phyloP scores from a whole-genome alignment of 2,797 vertebrate genomes.

The Poeciliopsis turneri region DNA sequence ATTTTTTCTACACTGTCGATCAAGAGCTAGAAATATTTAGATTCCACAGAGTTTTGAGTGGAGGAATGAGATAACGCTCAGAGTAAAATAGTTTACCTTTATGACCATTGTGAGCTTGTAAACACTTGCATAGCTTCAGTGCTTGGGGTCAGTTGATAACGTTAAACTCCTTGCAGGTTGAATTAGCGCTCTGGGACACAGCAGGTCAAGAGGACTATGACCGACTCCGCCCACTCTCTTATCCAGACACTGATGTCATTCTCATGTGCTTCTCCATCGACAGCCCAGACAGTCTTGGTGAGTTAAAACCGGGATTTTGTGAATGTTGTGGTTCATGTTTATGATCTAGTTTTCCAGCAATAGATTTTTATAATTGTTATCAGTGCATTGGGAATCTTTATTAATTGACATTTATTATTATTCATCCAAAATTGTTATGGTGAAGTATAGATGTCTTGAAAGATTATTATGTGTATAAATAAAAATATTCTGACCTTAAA shows the following conservation, averaged over 20 bases:
- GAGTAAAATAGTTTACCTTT: background rate
- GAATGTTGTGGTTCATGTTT: background rate
- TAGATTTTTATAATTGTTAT: background rate
- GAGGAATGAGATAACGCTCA: background rate
- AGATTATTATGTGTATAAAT: background rate
- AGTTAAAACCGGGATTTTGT: conserved; percentile 35
- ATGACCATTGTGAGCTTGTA: background rate
- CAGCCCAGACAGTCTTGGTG: conserved; percentile 89
- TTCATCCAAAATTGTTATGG: background rate
- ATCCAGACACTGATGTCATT: conserved; percentile 90
- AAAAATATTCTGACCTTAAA: background rate
- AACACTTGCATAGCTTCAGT: background rate
- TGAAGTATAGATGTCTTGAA: background rate
- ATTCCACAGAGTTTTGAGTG: background rate
- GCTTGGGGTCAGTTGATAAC: background rate
- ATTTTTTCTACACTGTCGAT: background rate
- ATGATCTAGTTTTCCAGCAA: background rate
- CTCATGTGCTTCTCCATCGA: conserved; percentile 92
- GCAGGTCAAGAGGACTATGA: conserved; percentile 90
- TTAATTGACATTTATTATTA: background rate
- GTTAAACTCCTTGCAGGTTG: conserved; percentile 77
- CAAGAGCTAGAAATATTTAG: background rate
- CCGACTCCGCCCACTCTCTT: conserved; percentile 86
- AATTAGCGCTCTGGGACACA: conserved; percentile 90
- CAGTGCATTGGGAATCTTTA: background rate